Evolutionary conservation across 2,888 invertebrate genomes (phyloP), one percentile per base, ranked within the genome.

Genomic region (Morpho deidamia): DNA sequence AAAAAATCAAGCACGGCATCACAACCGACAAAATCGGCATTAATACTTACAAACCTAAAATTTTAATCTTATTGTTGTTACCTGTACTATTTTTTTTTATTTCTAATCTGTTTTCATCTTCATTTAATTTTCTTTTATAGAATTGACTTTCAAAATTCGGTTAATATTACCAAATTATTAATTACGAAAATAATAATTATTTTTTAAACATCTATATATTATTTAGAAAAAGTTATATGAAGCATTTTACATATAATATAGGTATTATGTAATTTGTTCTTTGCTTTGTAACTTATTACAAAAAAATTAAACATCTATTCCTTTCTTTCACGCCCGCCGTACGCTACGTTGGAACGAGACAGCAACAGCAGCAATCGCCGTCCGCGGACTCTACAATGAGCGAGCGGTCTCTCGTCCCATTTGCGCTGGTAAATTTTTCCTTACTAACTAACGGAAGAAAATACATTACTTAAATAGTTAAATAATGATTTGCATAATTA

Each of bases 401-500:
- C 78, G 90, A 90, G 73, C 69, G 90, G 64, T 90, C 90, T 11
- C 79, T 88, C 57, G 87, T 88, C 58, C 90, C 90, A 44, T 90
- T 84, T 78, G 88, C 83, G 71, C 81, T 90, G 90, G 90, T 90
- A 90, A 90, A 82, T 85, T n/a, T n/a, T n/a, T n/a, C n/a, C n/a
- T n/a, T n/a, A n/a, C n/a, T n/a, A n/a, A n/a, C n/a, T n/a, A n/a
- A n/a, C n/a, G n/a, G n/a, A n/a, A n/a, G n/a, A n/a, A n/a, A n/a
- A n/a, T n/a, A 10, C 32, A 42, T 44, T 40, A 56, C 33, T 33
- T 38, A 14, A 47, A 3, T 37, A 37, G 8, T 37, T 10, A 2
- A 37, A 10, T 37, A 37, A 10, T 37, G 37, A 46, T 11, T 23
- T 34, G 7, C 10, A 35, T 50, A 11, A n/a, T 38, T 38, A 44